These are phyloP conservation scores for Melanotaenia maccullochi DNA, from an alignment of 2,797 vertebrate species.

Conservation along the genomic window DNA sequence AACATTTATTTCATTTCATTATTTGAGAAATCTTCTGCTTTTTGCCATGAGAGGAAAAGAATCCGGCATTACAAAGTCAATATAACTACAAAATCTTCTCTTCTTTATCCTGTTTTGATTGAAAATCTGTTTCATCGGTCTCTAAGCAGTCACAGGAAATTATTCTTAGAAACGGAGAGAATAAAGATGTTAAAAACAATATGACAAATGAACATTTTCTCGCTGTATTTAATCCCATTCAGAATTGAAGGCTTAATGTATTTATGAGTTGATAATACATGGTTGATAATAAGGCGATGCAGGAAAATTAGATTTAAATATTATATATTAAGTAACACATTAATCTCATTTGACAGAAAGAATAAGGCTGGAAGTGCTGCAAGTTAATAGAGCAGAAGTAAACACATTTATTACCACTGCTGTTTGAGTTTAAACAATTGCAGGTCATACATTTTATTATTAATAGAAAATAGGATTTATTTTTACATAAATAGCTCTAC, in stretches of 20 bases:
- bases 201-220: not conserved
- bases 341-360: not conserved
- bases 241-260: not conserved
- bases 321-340: conserved; percentile 1
- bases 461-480: not conserved
- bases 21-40: not conserved
- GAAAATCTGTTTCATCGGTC: not conserved
- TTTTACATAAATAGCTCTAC: not conserved
- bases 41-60: not conserved
- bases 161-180: not conserved
- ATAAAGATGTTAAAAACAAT: not conserved
- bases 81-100: not conserved
- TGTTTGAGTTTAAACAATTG: conserved; percentile 12
- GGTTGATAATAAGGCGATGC: not conserved
- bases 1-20: not conserved
- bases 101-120: not conserved
- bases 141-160: conserved; percentile 3
- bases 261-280: not conserved
- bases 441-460: not conserved
- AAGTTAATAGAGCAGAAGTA: not conserved
- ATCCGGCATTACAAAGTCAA: not conserved
- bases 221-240: not conserved
- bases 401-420: not conserved
- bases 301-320: not conserved
- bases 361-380: not conserved